These are phyloP conservation scores for Pantherophis alleghaniensis DNA, from an alignment of 2,797 vertebrate species.

Conservation along the genomic window DNA sequence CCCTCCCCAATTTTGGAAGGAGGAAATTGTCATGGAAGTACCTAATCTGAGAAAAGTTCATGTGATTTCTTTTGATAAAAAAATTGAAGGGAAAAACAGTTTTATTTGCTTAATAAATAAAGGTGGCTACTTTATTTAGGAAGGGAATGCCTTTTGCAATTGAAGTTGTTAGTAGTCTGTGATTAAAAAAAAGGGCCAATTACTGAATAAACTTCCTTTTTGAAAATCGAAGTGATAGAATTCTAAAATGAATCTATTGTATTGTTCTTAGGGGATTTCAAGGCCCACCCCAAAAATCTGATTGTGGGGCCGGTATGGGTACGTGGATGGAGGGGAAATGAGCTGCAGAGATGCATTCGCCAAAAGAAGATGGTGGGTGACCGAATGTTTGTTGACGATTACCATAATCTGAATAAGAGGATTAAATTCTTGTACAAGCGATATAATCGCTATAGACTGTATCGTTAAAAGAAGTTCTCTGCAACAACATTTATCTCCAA, in stretches of 20 bases:
- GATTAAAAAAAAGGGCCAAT: background rate
- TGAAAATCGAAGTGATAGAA: background rate
- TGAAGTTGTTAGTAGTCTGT: background rate
- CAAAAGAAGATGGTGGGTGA: constrained; percentile 89
- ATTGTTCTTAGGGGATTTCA: constrained; percentile 81
- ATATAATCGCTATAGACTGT: constrained; percentile 88
- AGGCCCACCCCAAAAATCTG: constrained; percentile 85
- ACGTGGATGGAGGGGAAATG: constrained; percentile 86
- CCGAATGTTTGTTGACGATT: constrained; percentile 85
- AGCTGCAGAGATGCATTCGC: constrained; percentile 85
- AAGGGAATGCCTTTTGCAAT: background rate
- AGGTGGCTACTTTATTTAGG: background rate
- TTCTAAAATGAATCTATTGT: background rate
- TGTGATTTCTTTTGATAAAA: background rate
- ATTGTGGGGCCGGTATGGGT: constrained; percentile 86
- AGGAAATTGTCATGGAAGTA: background rate
- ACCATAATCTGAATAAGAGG: constrained; percentile 84
- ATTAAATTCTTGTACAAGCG: constrained; percentile 87
- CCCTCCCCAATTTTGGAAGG: too few species aligned
- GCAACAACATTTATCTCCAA: background rate
- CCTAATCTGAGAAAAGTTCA: background rate
- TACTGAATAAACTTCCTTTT: background rate
- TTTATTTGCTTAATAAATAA: background rate
- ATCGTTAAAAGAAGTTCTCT: constrained; percentile 70
- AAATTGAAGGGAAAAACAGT: background rate